Base-by-base conservation (phyloP, 2,888 invertebrate species). In the Drosophila mayaguana region DNA sequence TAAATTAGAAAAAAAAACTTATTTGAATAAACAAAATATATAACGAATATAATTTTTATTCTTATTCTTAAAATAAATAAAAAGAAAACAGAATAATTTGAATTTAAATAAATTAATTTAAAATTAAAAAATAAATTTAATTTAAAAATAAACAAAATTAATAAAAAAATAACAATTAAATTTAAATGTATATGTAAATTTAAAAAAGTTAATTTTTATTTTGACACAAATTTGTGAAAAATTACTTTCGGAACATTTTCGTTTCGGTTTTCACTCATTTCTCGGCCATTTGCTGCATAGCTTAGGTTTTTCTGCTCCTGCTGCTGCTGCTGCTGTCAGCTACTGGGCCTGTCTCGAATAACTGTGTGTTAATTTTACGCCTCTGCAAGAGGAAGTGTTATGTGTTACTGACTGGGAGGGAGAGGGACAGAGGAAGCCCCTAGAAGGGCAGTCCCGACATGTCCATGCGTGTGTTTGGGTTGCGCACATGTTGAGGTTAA, bases 341-440 rank as follows among this genome's bases (percentile, higher is more conserved):
- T 61, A 57, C 67, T 60, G 53, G 32, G 25, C 54, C 66, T 65
- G 66, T 50, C 66, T 45, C 50, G 70, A 46, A 59, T 80, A 80
- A 75, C 71, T 73, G 79, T 81, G 87, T 88, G 89, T 88, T 88
- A 75, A 88, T 83, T 83, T 88, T 69, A 72, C 69, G 83, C 79
- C 69, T 36, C 8, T 60, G 48, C 32, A 3, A 20, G 46, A 22
- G 36, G 7, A 25, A 32, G 34, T 36, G 43, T 59, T 18, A 18
- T 20, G 59, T 38, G 14, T 28, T 18, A 18, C 50, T 4, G 11
- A 25, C 46, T n/a, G 16, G 2, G 32, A 36, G n/a, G 3, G 20
- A 5, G 51, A 20, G 34, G 3, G 18, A 8, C 28, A 22, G 36
- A 20, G 32, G 4, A 7, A 14, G 46, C 43, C 43, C 20, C 18